Evolutionary conservation across 2,113 vertebrate species (phyloP).

Genomic region (Passer montanus): DNA sequence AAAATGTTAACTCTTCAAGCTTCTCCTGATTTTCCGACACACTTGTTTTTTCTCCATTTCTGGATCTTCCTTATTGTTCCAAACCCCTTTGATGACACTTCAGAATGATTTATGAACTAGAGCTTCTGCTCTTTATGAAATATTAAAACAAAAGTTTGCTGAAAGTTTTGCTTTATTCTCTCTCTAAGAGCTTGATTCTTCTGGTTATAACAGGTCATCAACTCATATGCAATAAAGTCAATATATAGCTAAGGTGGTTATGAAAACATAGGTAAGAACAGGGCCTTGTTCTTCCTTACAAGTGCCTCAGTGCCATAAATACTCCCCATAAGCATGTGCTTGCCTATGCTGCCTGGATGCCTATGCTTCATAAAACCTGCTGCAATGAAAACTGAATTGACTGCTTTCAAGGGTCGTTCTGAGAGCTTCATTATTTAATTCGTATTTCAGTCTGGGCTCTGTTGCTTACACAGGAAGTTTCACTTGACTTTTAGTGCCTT

Average conservation of each 20-base stretch:
- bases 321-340: not conserved
- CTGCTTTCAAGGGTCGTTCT: slow-evolving; percentile 30
- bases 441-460: slow-evolving; percentile 34
- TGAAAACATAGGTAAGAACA: slow-evolving; percentile 11
- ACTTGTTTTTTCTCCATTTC: not conserved
- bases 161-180: not conserved
- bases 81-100: not conserved
- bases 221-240: not conserved
- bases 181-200: not conserved
- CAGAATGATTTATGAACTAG: not conserved
- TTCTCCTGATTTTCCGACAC: not conserved
- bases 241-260: slow-evolving; percentile 23
- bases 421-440: slow-evolving; percentile 56
- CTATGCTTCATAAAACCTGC: slow-evolving; percentile 34
- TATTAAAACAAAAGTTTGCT: not conserved
- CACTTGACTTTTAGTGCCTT: slow-evolving; percentile 37
- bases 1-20: not conserved
- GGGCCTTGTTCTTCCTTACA: slow-evolving; percentile 30
- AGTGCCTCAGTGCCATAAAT: slow-evolving; percentile 21
- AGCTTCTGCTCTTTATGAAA: not conserved
- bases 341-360: not conserved
- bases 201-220: not conserved
- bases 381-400: slow-evolving; percentile 58
- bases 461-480: slow-evolving; percentile 55
- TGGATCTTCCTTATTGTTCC: not conserved